Evolutionary conservation across 2,113 vertebrate species (phyloP), one percentile per base, ranked within the genome.

Genomic region (Oncorhynchus masou): DNA sequence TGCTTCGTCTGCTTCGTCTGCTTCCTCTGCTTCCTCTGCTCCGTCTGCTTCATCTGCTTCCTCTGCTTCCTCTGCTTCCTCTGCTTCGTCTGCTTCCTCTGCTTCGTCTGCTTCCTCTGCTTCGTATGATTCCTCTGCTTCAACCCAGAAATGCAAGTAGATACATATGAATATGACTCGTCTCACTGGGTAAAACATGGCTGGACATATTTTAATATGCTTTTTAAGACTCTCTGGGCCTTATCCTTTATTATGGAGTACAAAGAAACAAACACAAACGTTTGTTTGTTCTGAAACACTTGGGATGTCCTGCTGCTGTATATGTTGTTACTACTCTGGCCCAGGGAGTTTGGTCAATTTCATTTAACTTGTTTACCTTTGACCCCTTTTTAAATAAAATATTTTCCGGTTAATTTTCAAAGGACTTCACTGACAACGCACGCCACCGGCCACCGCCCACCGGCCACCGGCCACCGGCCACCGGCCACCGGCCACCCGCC

Each of bases 251-350:
- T 27, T 76, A 71, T 64, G 7, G 24, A 19, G 15, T 60, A 62
- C 68, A 67, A 77, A 74, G 29, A 76, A 70, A 75, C 74, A 68
- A 70, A 75, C 48, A 82, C 75, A 27, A 75, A 81, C 76, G 54
- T 20, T 20, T 78, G 72, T 73, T 77, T 81, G 68, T 78, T 84
- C 57, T 75, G 70, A 81, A 81, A 76, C 82, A 70, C 70, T 70
- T 67, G 75, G 73, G 79, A 80, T 29, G 57, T 81, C 70, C 79
- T 74, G 48, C 68, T 69, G 75, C 64, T 75, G 66, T 27, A 59
- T 20, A 39, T 70, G 59, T 74, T 62, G 3, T 34, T 34, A 67
- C 72, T 45, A 74, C 67, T 57, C 57, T 64, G 57, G 57, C 75
- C 16, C 29, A 78, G 31, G 62, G 77, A 11, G 8, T 2, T 12